These are phyloP conservation scores for Monochamus saltuarius DNA, from an alignment of 1,140 invertebrate species.

Conservation along the genomic window DNA sequence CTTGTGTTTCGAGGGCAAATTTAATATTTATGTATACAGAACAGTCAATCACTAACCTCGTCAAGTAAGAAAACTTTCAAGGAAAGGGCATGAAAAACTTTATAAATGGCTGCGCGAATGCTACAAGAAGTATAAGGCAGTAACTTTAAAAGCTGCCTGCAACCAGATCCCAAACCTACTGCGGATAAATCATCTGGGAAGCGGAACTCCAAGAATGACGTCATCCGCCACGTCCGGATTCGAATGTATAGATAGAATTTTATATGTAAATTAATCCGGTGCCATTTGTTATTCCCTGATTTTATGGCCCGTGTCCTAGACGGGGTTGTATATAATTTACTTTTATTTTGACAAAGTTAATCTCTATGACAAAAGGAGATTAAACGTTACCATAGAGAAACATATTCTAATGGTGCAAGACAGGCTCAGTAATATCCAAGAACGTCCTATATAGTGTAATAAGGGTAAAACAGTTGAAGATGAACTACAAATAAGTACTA, in stretches of 20 bases:
- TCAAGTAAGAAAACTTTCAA: not conserved
- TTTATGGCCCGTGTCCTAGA: too few relatives aligned
- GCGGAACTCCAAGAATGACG: conserved; percentile 12
- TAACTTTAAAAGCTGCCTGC: conserved; percentile 18
- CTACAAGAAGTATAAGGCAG: conserved; percentile 18
- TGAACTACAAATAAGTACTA: too few relatives aligned
- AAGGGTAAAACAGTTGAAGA: too few relatives aligned
- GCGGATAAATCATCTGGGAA: conserved; percentile 20
- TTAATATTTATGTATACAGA: not conserved
- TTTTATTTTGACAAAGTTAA: too few relatives aligned
- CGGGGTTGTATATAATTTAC: too few relatives aligned
- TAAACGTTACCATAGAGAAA: too few relatives aligned
- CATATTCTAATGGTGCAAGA: too few relatives aligned
- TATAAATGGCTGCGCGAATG: conserved; percentile 23
- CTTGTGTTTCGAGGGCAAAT: not conserved
- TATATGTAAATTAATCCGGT: conserved; percentile 16
- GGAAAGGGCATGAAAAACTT: conserved; percentile 17
- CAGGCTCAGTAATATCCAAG: too few relatives aligned
- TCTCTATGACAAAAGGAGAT: too few relatives aligned
- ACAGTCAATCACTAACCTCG: conserved; percentile 12
- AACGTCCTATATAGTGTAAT: too few relatives aligned
- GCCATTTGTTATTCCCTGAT: not conserved
- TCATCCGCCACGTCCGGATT: conserved; percentile 2
- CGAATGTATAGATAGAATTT: conserved; percentile 12
- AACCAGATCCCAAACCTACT: conserved; percentile 8